Evolutionary conservation across 1,140 invertebrate species (phyloP), one percentile per base, ranked within the genome.

Genomic region (Cydia strobilella): DNA sequence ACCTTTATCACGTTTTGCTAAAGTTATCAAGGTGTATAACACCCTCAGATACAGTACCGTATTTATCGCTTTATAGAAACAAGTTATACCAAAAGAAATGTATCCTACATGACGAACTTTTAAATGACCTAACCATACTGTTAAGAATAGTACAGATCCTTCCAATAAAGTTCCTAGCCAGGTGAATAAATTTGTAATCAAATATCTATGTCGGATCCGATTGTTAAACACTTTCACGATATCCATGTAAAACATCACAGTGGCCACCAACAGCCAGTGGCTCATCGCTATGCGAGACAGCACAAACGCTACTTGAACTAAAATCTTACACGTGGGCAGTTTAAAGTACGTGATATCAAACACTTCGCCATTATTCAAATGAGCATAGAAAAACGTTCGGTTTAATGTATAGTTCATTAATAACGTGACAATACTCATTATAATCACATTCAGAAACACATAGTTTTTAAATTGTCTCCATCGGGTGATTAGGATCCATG

Each of bases 151-250:
- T n/a, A 35, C 15, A 9, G 31, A 15, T 18, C 3, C 31, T 39
- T 69, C 65, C 13, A 35, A 31, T 35, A 18, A n/a, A 31, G 65
- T 31, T 13, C 27, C 65, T 9, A 69, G 7, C 65, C 65, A 69
- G 0, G 18, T 27, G 23, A 69, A 69, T 15, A 69, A 13, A 9
- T 69, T 69, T 5, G 65, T 69, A 6, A 35, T 18, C 9, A 69
- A 18, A 69, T 69, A 69, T 35, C 31, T 69, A 4, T 23, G 65
- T 35, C 31, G 5, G 6, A 69, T 35, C 3, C 31, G 65, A 69
- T 31, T 69, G 65, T 69, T 69, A 27, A 69, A 69, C 35, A 69
- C 65, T 18, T 69, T 69, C n/a, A 69, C 65, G 27, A 69, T 69
- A 1, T 69, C 65, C 65, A 69, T 69, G n/a, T 69, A 69, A 15